Conservation (phyloP, 2,888 invertebrate genomes). For the Sclerodermus sp. region DNA sequence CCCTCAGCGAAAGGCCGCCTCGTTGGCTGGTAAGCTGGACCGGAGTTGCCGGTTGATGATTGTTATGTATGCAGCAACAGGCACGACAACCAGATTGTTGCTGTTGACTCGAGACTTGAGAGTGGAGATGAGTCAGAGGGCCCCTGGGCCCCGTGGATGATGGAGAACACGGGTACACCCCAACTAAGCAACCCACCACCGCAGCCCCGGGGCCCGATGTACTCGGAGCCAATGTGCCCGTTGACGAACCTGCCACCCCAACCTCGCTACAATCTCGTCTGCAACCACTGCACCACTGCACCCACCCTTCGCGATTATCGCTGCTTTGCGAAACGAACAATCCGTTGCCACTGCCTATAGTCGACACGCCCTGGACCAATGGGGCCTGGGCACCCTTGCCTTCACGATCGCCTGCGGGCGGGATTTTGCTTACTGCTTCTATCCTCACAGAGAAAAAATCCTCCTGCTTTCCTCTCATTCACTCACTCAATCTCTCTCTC, state of each 20-base stretch:
- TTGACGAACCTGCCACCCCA: constrained; percentile 47
- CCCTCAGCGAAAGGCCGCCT: constrained; percentile 56
- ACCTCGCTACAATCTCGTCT: constrained; percentile 36
- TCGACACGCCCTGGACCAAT: constrained; percentile 35
- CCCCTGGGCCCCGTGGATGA: constrained; percentile 54
- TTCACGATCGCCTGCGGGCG: constrained; percentile 40
- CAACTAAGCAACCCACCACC: constrained; percentile 56
- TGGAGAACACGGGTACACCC: constrained; percentile 55
- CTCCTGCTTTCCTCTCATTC: too few species aligned
- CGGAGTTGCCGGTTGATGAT: constrained; percentile 43
- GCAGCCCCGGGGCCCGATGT: constrained; percentile 54
- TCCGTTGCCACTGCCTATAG: constrained; percentile 27
- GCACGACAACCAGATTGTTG: constrained; percentile 42
- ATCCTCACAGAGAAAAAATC: not conserved
- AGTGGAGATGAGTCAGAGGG: constrained; percentile 44
- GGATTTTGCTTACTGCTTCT: constrained; percentile 42
- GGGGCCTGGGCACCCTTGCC: constrained; percentile 37
- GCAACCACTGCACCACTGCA: constrained; percentile 45
- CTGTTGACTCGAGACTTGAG: constrained; percentile 9
- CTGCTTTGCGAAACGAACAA: constrained; percentile 16
- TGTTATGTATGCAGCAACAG: constrained; percentile 54
- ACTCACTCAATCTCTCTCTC: too few species aligned
- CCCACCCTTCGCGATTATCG: constrained; percentile 33
- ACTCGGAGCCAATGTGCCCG: constrained; percentile 52
- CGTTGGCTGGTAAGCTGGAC: constrained; percentile 55